A percentile compares a stretch with the other conserved stretches of the same genome.
Evolutionary conservation across 2,888 invertebrate species (phyloP).

Genomic region (Microctonus brassicae): DNA sequence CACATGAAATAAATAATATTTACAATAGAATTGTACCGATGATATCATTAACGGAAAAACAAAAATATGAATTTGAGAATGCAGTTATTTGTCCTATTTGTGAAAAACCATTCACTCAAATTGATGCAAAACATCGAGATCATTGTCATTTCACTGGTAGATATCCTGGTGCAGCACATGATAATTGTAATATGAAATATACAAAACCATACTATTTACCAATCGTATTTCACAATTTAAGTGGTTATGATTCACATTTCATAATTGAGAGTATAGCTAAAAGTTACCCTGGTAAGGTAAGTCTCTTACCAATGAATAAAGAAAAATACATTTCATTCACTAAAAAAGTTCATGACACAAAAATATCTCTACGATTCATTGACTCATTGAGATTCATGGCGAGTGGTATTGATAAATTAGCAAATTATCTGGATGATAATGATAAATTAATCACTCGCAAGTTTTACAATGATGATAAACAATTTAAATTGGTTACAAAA

Average conservation of each 20-base stretch:
- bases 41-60: no score
- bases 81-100: no score
- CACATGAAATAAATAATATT: no score
- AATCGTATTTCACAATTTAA: not conserved
- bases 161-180: conserved; percentile 44
- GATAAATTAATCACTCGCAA: no score
- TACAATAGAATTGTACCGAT: no score
- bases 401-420: no score
- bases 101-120: conserved; percentile 37
- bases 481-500: no score
- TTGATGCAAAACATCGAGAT: no score
- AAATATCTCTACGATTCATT: not conserved
- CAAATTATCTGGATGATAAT: no score
- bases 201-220: not conserved
- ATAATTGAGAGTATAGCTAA: not conserved
- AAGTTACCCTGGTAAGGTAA: not conserved
- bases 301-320: not conserved
- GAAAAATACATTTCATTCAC: not conserved
- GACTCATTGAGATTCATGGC: no score
- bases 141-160: conserved; percentile 37
- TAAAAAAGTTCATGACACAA: not conserved
- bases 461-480: no score
- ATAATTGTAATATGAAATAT: conserved; percentile 40
- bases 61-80: no score
- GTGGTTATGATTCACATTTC: not conserved